Percentiles rank a stretch among this genome's conserved stretches.
Conservation (phyloP, 2,113 vertebrate genomes). For the Hystrix brachyura region DNA sequence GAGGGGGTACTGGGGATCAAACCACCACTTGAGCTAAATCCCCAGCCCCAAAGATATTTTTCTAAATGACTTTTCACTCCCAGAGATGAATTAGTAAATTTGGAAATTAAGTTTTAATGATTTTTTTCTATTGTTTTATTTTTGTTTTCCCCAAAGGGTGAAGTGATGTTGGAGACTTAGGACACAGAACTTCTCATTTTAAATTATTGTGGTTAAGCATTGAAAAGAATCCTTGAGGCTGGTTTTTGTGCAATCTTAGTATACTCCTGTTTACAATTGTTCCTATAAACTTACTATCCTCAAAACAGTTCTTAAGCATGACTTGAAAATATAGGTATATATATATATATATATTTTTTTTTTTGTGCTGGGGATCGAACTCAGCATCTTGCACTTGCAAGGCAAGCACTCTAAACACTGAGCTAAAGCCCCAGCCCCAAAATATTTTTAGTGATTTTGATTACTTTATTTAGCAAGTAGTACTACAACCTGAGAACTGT, state of each 20-base stretch:
- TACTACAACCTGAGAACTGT: not conserved
- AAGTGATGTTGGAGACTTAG: not conserved
- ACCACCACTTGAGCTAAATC: too few species aligned
- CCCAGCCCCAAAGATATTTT: too few species aligned
- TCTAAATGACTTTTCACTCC: not conserved
- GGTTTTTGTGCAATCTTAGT: not conserved
- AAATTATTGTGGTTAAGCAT: not conserved
- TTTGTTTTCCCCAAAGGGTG: slow-evolving; percentile 3
- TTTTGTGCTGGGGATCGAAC: too few species aligned
- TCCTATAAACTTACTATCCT: not conserved
- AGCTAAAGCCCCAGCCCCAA: too few species aligned
- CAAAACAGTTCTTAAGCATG: not conserved
- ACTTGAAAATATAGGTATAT: not conserved
- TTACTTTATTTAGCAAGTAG: slow-evolving; percentile 21
- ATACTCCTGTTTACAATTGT: not conserved
- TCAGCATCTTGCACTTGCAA: too few species aligned
- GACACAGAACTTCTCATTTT: slow-evolving; percentile 3
- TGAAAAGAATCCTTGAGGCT: slow-evolving; percentile 24
- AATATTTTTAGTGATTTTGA: not conserved
- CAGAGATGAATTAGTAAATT: not conserved
- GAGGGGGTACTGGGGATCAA: too few species aligned
- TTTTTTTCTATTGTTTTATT: slow-evolving; percentile 2
- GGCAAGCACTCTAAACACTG: too few species aligned
- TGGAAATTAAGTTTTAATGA: slow-evolving; percentile 53
- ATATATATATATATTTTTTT: too few species aligned